A percentile compares a stretch with the other conserved stretches of the same genome.
Evolutionary conservation across 2,888 invertebrate genomes (phyloP).

Genomic region (Drosophila basisetae): DNA sequence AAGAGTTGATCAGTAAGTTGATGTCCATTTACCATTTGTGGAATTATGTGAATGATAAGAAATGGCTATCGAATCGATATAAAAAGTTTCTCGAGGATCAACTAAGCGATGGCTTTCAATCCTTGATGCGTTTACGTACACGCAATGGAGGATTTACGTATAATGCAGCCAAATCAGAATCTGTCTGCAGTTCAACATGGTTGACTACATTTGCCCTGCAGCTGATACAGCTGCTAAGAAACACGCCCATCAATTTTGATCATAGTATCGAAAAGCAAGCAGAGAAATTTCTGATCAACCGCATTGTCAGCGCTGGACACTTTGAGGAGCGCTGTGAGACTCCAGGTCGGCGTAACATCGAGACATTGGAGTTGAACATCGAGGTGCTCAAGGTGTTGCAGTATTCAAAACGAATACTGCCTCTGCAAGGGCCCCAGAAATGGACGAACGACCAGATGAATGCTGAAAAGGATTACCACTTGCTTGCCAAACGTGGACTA

Average conservation of each 20-base stretch:
- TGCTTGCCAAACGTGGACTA: conserved; percentile 23
- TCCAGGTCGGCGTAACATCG: conserved; percentile 9
- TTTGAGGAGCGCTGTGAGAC: conserved; percentile 15
- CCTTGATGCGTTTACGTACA: conserved; percentile 27
- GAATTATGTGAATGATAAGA: conserved; percentile 11
- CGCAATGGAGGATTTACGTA: conserved; percentile 32
- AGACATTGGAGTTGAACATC: conserved; percentile 28
- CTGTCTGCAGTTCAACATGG: conserved; percentile 48
- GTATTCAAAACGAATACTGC: background rate
- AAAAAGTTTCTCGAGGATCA: conserved; percentile 10
- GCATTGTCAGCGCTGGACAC: background rate
- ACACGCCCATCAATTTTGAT: background rate
- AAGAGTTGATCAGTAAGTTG: conserved; percentile 46
- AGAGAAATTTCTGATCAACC: conserved; percentile 29
- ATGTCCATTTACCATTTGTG: conserved; percentile 25
- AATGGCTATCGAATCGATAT: background rate
- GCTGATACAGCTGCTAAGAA: conserved; percentile 13
- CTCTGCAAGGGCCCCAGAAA: background rate
- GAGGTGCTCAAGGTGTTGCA: conserved; percentile 34
- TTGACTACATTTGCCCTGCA: conserved; percentile 38
- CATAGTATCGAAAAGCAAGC: accelerated
- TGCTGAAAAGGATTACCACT: background rate
- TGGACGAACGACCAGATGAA: conserved; percentile 8
- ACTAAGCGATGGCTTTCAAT: conserved; percentile 40
- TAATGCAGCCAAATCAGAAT: background rate